phyloP scores from a whole-genome alignment of 2,113 vertebrate genomes.

The Kryptolebias marmoratus region DNA sequence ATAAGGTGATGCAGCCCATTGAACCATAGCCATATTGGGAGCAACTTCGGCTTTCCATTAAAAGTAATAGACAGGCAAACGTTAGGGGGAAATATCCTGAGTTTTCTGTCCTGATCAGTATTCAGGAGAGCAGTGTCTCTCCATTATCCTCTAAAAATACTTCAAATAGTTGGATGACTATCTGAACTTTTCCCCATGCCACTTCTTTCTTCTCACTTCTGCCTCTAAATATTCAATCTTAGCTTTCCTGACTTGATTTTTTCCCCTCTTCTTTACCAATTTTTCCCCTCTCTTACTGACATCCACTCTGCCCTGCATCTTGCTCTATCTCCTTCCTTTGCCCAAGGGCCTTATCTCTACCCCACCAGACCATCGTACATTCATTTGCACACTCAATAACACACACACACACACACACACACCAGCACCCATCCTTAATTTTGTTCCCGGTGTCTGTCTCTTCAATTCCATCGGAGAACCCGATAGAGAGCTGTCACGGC shows the following conservation, averaged over 20 bases:
- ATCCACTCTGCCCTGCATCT: conserved; percentile 52
- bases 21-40: conserved; percentile 48
- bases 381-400: conserved; percentile 29
- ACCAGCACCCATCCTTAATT: conserved; percentile 45
- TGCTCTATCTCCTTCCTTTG: conserved; percentile 37
- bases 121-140: conserved; percentile 34
- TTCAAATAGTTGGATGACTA: conserved; percentile 48
- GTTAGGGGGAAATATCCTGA: conserved; percentile 41
- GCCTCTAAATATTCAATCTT: conserved; percentile 26
- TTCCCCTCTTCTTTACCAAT: conserved; percentile 20
- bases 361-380: conserved; percentile 27
- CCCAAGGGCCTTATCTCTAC: conserved; percentile 60
- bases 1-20: conserved; percentile 58
- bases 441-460: conserved; percentile 48
- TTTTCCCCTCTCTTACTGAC: conserved; percentile 31
- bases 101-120: conserved; percentile 54
- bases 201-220: conserved; percentile 13
- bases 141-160: conserved; percentile 43
- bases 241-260: conserved; percentile 36
- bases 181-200: conserved; percentile 28
- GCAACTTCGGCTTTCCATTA: conserved; percentile 61
- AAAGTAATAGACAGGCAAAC: conserved; percentile 46
- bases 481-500: conserved; percentile 53
- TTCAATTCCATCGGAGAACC: conserved; percentile 39
- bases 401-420: conserved; percentile 1